Evolutionary conservation across 2,113 vertebrate genomes (phyloP).

Genomic region (Muntiacus muntjak): DNA sequence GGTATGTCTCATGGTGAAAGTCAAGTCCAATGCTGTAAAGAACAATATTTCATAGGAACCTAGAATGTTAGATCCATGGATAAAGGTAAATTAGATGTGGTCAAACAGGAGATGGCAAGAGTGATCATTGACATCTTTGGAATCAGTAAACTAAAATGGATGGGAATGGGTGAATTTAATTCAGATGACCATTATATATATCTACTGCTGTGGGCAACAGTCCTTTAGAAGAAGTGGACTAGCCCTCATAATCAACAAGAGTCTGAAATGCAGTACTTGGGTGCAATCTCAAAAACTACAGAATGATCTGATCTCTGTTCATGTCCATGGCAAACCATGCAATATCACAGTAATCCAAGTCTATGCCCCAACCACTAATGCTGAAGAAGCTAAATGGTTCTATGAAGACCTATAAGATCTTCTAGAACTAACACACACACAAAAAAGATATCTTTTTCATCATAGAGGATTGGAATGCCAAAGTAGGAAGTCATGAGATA

Average conservation of each 20-base stretch:
- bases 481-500: background rate
- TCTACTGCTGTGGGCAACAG: background rate
- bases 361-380: background rate
- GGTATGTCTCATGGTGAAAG: background rate
- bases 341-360: background rate
- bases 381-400: background rate
- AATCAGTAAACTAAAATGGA: background rate
- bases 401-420: background rate
- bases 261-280: background rate
- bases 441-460: background rate
- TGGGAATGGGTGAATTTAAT: background rate
- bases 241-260: background rate
- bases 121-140: background rate
- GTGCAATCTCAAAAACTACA: background rate
- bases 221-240: background rate
- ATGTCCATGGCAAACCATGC: background rate
- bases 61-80: background rate
- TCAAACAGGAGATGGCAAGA: background rate
- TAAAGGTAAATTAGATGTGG: background rate
- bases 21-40: background rate
- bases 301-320: background rate
- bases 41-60: background rate
- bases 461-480: background rate
- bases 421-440: background rate
- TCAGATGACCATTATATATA: background rate